These are phyloP conservation scores for Drosophila birchii DNA, from an alignment of 2,888 invertebrate species.

Conservation along the genomic window DNA sequence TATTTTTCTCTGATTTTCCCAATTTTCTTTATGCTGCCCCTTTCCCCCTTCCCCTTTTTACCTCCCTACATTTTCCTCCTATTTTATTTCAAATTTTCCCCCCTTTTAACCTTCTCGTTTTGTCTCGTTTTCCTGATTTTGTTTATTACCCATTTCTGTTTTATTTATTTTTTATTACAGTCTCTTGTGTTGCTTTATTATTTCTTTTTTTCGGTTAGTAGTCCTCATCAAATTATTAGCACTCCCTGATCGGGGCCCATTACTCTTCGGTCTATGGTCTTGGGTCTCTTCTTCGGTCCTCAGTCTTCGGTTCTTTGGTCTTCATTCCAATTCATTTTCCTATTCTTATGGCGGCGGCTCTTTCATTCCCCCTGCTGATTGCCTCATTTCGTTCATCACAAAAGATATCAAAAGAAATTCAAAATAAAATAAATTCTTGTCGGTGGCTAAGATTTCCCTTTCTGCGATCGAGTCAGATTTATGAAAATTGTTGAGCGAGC, in stretches of 20 bases:
- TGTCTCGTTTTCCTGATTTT: conserved; percentile 3
- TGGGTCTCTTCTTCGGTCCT: background rate
- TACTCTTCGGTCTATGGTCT: conserved; percentile 29
- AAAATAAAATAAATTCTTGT: conserved; percentile 35
- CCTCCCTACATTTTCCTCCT: background rate
- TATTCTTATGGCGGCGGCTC: conserved; percentile 5
- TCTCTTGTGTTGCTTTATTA: background rate
- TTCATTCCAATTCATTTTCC: background rate
- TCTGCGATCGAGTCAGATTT: conserved; percentile 54
- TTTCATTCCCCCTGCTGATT: conserved; percentile 32
- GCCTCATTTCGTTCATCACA: conserved; percentile 47
- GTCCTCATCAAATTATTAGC: conserved; percentile 48
- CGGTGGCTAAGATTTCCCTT: conserved; percentile 6
- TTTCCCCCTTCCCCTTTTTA: background rate
- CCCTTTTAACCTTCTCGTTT: background rate
- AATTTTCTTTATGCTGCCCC: too few species aligned
- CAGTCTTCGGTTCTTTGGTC: background rate
- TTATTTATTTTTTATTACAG: conserved; percentile 18
- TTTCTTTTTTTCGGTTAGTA: conserved; percentile 26
- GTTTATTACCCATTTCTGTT: conserved; percentile 19
- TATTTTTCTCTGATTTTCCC: conserved; percentile 38
- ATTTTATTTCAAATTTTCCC: background rate
- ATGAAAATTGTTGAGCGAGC: conserved; percentile 69
- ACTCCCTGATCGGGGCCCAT: conserved; percentile 46
- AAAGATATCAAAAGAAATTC: conserved; percentile 41